phyloP scores from a whole-genome alignment of 2,888 invertebrate genomes.

The Ferdinandea cuprea region DNA sequence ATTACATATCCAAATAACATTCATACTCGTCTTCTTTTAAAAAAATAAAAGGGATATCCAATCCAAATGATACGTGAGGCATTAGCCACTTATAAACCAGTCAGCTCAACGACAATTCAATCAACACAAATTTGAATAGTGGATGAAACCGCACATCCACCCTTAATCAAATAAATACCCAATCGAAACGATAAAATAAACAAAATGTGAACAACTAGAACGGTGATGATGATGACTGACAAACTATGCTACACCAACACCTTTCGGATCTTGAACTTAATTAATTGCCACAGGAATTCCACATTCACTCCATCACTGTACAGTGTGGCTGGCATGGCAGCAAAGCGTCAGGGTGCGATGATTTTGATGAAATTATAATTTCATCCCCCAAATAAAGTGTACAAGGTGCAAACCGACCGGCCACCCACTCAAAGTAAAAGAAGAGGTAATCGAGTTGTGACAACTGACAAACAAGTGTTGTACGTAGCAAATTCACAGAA shows the following conservation, averaged over 20 bases:
- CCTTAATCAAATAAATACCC: constrained; percentile 74
- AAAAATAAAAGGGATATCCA: constrained; percentile 7
- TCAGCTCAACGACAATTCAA: constrained; percentile 56
- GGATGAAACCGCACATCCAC: constrained; percentile 62
- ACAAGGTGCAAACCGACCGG: constrained; percentile 8
- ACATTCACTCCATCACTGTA: constrained; percentile 42
- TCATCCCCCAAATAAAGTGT: constrained; percentile 37
- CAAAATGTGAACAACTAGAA: constrained; percentile 56
- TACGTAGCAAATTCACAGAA: constrained; percentile 39
- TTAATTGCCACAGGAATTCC: constrained; percentile 71
- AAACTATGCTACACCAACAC: constrained; percentile 50
- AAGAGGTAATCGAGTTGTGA: constrained; percentile 71
- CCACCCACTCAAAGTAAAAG: constrained; percentile 50
- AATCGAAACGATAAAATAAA: constrained; percentile 72
- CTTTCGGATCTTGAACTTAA: constrained; percentile 72
- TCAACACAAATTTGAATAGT: constrained; percentile 70
- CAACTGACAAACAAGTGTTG: constrained; percentile 61
- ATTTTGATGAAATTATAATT: constrained; percentile 74
- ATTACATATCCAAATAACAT: constrained; percentile 14
- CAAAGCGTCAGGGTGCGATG: constrained; percentile 73
- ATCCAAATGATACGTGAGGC: constrained; percentile 22
- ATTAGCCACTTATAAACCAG: constrained; percentile 38
- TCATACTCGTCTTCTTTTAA: background rate
- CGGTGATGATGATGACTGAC: constrained; percentile 53
- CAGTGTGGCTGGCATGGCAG: constrained; percentile 17